Conservation (phyloP, 2,113 vertebrate species). For the Petrocephalus zakoni region DNA sequence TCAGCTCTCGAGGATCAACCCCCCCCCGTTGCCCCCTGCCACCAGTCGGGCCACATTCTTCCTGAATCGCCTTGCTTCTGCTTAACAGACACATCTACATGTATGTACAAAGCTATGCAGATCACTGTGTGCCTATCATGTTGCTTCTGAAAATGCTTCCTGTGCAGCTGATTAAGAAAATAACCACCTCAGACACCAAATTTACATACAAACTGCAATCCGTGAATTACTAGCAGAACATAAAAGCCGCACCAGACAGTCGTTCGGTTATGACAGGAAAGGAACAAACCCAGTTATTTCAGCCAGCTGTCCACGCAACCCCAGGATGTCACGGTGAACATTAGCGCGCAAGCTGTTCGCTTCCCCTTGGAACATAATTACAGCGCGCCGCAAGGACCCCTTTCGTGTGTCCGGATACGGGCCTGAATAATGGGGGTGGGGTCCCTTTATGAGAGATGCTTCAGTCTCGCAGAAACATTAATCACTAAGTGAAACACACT, state of each 20-base stretch:
- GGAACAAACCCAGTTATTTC: background rate
- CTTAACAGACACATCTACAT: background rate
- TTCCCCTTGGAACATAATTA: slow-evolving; percentile 2
- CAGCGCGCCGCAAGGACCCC: background rate
- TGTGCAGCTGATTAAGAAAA: background rate
- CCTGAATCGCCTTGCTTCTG: background rate
- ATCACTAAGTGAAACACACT: background rate
- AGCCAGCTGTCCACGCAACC: background rate
- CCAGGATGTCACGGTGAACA: background rate
- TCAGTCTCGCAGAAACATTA: background rate
- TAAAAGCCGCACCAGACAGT: background rate
- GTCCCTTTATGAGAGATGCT: background rate
- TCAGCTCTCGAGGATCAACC: background rate
- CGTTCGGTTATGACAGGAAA: background rate
- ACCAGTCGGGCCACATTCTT: background rate
- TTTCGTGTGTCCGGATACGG: background rate
- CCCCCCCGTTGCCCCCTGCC: background rate
- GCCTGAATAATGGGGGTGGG: background rate
- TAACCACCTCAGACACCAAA: background rate
- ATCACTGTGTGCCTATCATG: background rate
- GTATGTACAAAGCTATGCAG: background rate
- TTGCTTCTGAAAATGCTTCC: background rate
- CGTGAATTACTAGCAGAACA: background rate
- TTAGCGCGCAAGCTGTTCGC: background rate
- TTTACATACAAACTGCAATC: background rate